These are phyloP conservation scores for Ceratosolen solmsi DNA, from an alignment of 1,140 invertebrate genomes.

Conservation along the genomic window DNA sequence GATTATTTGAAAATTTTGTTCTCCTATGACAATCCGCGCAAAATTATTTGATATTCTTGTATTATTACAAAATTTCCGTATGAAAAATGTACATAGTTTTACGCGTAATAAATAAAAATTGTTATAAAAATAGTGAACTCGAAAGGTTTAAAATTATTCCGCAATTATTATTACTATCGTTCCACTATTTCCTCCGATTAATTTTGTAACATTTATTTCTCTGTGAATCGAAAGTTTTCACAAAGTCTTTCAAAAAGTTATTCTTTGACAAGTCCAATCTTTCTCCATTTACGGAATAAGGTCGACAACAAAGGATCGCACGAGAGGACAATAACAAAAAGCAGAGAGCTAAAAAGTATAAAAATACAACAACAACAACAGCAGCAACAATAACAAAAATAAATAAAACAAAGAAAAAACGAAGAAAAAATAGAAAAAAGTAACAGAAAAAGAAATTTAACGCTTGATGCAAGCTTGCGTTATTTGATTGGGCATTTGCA, in stretches of 20 bases:
- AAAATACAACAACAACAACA: too few relatives aligned
- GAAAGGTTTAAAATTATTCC: slow-evolving; percentile 18
- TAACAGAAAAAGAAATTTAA: slow-evolving; percentile 39
- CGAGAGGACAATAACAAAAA: background rate
- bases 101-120: too few relatives aligned
- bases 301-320: background rate
- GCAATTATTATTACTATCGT: background rate
- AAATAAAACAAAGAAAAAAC: background rate
- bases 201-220: background rate
- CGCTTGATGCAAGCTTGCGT: slow-evolving; percentile 26
- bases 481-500: slow-evolving; percentile 47
- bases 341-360: background rate
- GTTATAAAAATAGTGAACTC: too few relatives aligned
- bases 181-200: background rate
- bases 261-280: background rate
- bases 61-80: too few relatives aligned
- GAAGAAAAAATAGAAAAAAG: background rate
- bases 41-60: too few relatives aligned
- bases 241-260: background rate
- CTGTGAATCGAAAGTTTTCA: slow-evolving; percentile 23
- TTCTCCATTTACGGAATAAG: slow-evolving; percentile 20
- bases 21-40: too few relatives aligned
- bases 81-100: too few relatives aligned
- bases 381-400: background rate
- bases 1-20: too few relatives aligned